Conservation (phyloP, 2,888 invertebrate genomes). For the Pyrocoelia pectoralis region DNA sequence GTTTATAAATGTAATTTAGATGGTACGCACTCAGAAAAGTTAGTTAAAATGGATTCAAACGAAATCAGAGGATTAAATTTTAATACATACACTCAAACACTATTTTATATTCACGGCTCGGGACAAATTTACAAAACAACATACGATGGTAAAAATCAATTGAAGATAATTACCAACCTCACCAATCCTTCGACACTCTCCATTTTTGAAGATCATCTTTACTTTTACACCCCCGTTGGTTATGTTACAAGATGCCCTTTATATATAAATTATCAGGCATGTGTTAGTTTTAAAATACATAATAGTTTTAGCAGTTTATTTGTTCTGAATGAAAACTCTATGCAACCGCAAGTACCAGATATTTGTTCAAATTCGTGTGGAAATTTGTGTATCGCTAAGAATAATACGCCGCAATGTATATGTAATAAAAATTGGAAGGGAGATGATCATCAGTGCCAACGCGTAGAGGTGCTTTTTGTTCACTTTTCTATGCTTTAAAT, state of each 20-base stretch:
- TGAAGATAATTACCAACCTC: conserved; percentile 60
- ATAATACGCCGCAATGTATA: conserved; percentile 63
- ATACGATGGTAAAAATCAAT: conserved; percentile 61
- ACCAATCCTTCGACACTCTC: conserved; percentile 70
- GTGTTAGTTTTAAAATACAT: conserved; percentile 60
- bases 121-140: conserved; percentile 62
- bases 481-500: background rate
- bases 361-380: conserved; percentile 65
- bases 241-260: conserved; percentile 69
- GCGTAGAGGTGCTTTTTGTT: conserved; percentile 4
- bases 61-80: conserved; percentile 60
- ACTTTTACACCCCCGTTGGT: conserved; percentile 69
- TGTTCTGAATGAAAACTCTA: conserved; percentile 63
- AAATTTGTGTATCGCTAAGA: conserved; percentile 68
- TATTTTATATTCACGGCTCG: conserved; percentile 76
- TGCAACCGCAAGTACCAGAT: conserved; percentile 63
- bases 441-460: background rate
- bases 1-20: conserved; percentile 65
- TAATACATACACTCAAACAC: conserved; percentile 65
- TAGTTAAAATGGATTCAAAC: conserved; percentile 51
- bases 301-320: conserved; percentile 62
- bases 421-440: conserved; percentile 55
- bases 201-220: conserved; percentile 79
- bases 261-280: conserved; percentile 61
- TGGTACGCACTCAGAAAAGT: conserved; percentile 61